Evolutionary conservation across 2,888 invertebrate species (phyloP), one percentile per base, ranked within the genome.

Genomic region (Electrophaes corylata): DNA sequence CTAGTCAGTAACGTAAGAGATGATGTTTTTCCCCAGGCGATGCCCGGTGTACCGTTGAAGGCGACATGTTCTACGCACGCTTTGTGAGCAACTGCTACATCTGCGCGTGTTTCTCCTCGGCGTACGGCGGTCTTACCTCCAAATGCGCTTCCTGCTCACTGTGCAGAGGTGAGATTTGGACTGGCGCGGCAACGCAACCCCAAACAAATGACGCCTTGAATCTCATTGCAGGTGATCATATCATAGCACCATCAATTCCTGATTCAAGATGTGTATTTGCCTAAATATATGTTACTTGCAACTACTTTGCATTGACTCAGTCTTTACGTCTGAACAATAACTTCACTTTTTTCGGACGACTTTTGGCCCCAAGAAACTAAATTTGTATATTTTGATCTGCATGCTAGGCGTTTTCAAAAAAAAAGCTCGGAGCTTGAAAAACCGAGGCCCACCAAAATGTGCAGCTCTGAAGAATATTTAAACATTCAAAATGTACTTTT

Each of bases 51-150:
- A 18, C 35, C 0, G 59, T 69, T 10, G 73, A 69, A 10, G 86
- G 87, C 0, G 82, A 85, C 48, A 81, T 87, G 84, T 86, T 73
- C 76, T 78, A 76, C 57, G 67, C 70, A 14, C 69, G 65, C 10
- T 61, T 61, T 4, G 48, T 59, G 4, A 67, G 59, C 31, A 62
- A 64, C 1, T 88, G 88, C 66, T 73, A 68, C 62, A 65, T 88
- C n/a, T 88, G 88, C 62, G 86, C 76, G 2, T 88, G 88, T 62
- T 88, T 83, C 71, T 53, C 59, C 0, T 52, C 59, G 0, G 11
- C 45, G 0, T 57, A 49, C 26, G 71, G 60, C 6, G 29, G 57
- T 0, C 52, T 84, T 10, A 74, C 70, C 66, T 67, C 81, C 29
- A 86, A 82, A 62, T 86, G 86, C 54, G 76, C 78, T 0, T 64